Percentiles rank a stretch among this genome's conserved stretches.
These are phyloP conservation scores for Gallinago media DNA, from an alignment of 2,113 vertebrate species.

Conservation along the genomic window DNA sequence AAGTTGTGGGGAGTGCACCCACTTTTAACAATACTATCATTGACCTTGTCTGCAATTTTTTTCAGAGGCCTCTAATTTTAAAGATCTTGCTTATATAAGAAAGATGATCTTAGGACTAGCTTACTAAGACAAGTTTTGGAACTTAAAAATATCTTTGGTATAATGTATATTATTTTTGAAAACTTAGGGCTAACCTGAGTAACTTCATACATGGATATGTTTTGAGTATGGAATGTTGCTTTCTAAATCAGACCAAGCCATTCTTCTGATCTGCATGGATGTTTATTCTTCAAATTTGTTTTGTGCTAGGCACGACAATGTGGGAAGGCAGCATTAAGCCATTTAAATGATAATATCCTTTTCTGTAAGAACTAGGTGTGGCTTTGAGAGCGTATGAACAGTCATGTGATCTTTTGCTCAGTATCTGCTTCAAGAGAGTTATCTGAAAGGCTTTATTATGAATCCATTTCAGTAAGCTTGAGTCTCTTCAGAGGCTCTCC, in stretches of 20 bases:
- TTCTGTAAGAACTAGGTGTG: neutral
- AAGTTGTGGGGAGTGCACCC: neutral
- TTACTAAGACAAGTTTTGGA: neutral
- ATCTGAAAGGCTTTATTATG: neutral
- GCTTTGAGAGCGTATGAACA: neutral
- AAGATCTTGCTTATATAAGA: neutral
- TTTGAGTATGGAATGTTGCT: neutral
- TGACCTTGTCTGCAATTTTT: neutral
- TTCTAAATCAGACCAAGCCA: neutral
- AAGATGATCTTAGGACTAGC: neutral
- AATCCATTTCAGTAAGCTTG: neutral
- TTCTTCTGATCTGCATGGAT: neutral
- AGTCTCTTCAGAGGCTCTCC: neutral
- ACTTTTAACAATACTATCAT: neutral
- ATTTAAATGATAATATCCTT: neutral
- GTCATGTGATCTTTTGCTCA: neutral
- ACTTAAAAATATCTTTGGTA: neutral
- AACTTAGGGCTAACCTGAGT: neutral
- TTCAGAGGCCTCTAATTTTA: neutral
- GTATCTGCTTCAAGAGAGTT: neutral
- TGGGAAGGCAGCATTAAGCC: neutral
- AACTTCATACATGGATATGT: neutral
- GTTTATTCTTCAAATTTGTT: neutral
- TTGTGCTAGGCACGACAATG: neutral
- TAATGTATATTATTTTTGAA: neutral